phyloP scores from a whole-genome alignment of 2,888 invertebrate genomes.

The Acanthopleura granulata region DNA sequence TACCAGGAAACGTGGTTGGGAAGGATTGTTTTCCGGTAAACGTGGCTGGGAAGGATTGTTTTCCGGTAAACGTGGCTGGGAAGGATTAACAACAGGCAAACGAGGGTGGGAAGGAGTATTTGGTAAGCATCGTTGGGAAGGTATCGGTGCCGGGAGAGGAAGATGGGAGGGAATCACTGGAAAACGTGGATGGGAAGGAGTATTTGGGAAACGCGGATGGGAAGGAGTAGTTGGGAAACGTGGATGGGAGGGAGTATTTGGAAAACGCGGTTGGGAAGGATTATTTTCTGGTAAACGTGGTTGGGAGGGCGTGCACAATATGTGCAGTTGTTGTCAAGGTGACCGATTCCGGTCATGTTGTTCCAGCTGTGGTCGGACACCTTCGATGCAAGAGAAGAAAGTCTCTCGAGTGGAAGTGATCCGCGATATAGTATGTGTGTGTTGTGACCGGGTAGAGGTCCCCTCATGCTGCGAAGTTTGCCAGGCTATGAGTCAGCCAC shows the following conservation, averaged over 20 bases:
- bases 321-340: background rate
- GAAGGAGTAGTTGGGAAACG: constrained; percentile 18
- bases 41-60: background rate
- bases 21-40: background rate
- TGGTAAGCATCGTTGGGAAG: background rate
- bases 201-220: background rate
- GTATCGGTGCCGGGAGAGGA: background rate
- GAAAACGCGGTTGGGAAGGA: constrained; percentile 19
- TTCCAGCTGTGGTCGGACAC: background rate
- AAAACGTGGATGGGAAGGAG: constrained; percentile 4
- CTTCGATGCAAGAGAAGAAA: background rate
- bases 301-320: background rate
- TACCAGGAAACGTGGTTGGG: background rate
- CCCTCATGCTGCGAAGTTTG: background rate
- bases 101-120: constrained; percentile 17
- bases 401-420: background rate
- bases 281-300: background rate
- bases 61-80: background rate
- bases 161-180: background rate
- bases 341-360: background rate
- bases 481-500: background rate
- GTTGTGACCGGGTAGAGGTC: background rate
- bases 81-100: background rate
- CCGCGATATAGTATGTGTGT: background rate
- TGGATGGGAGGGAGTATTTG: constrained; percentile 14